Percentiles rank a stretch among this genome's conserved stretches.
phyloP scores from a whole-genome alignment of 2,888 invertebrate genomes.

The Agonum fuliginosum region DNA sequence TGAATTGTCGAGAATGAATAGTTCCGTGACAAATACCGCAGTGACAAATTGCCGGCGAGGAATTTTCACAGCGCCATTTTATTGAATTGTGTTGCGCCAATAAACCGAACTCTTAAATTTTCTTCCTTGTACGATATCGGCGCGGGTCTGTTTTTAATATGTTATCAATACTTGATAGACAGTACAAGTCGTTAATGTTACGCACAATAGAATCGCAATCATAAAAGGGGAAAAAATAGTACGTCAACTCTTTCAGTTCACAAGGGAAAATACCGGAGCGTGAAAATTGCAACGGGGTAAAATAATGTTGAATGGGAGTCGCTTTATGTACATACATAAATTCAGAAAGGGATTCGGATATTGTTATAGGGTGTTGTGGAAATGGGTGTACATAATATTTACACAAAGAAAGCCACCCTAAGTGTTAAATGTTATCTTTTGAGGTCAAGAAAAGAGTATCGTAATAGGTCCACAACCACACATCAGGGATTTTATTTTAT shows the following conservation, averaged over 20 bases:
- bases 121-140: neutral
- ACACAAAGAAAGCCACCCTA: constrained; percentile 56
- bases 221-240: constrained; percentile 54
- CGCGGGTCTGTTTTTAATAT: constrained; percentile 13
- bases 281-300: constrained; percentile 56
- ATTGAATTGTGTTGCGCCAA: constrained; percentile 33
- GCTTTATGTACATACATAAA: constrained; percentile 58
- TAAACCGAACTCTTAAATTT: constrained; percentile 10
- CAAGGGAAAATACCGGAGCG: constrained; percentile 56
- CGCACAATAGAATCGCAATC: constrained; percentile 56
- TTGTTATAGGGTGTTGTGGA: constrained; percentile 59
- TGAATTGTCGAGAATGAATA: constrained; percentile 39
- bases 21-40: constrained; percentile 35
- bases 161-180: no score
- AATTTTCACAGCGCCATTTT: constrained; percentile 24
- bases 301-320: constrained; percentile 57
- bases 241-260: constrained; percentile 55
- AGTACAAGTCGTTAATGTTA: constrained; percentile 36
- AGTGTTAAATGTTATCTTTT: constrained; percentile 58
- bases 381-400: constrained; percentile 58
- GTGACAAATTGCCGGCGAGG: constrained; percentile 27
- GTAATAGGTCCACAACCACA: neutral
- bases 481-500: neutral
- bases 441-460: constrained; percentile 54
- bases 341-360: constrained; percentile 58